Conservation (phyloP, 2,113 vertebrate species). For the Chascanopsetta lugubris region DNA sequence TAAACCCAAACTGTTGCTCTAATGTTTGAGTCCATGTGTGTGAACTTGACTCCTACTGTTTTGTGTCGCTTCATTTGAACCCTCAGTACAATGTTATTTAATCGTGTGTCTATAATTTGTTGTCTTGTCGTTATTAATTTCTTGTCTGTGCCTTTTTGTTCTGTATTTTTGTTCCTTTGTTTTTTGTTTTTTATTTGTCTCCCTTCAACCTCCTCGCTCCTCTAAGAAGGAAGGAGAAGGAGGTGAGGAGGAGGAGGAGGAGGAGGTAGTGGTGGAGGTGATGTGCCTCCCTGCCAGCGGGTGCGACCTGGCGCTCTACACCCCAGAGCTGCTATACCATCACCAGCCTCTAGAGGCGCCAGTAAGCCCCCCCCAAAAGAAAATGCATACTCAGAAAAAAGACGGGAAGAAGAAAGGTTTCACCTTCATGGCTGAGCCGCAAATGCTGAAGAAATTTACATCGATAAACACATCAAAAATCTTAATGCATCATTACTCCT, state of each 20-base stretch:
- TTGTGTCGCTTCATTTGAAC: slow-evolving; percentile 3
- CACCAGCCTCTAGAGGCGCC: slow-evolving; percentile 80
- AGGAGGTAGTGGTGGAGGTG: slow-evolving; percentile 57
- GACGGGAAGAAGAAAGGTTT: slow-evolving; percentile 39
- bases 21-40: slow-evolving; percentile 8
- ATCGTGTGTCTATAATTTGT: slow-evolving; percentile 43
- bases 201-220: slow-evolving; percentile 47
- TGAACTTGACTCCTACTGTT: slow-evolving; percentile 19
- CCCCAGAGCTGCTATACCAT: slow-evolving; percentile 73
- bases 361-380: slow-evolving; percentile 81
- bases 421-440: slow-evolving; percentile 42
- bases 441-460: slow-evolving; percentile 29
- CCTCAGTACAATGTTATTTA: slow-evolving; percentile 11
- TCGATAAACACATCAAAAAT: too few relatives aligned
- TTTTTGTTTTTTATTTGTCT: slow-evolving; percentile 42
- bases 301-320: slow-evolving; percentile 78
- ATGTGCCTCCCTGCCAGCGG: slow-evolving; percentile 71
- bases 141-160: slow-evolving; percentile 58
- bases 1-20: not conserved
- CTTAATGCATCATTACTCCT: too few relatives aligned
- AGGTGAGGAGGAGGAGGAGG: slow-evolving; percentile 41
- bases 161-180: slow-evolving; percentile 39
- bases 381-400: slow-evolving; percentile 12
- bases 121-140: slow-evolving; percentile 48
- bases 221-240: slow-evolving; percentile 59